phyloP scores from a whole-genome alignment of 2,888 invertebrate species.

The Antheraea assamensis region DNA sequence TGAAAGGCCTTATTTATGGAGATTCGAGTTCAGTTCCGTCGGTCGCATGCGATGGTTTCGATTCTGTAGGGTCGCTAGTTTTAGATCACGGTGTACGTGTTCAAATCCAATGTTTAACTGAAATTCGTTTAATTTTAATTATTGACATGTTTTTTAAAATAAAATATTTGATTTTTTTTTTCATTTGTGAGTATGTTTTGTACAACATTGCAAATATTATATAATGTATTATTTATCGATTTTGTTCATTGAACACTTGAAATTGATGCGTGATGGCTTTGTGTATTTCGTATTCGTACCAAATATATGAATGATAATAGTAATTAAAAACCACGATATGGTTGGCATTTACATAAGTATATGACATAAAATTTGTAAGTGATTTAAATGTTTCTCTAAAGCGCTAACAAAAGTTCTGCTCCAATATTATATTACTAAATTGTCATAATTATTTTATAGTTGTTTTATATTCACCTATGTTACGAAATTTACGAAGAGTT shows the following conservation, averaged over 20 bases:
- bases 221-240: background rate
- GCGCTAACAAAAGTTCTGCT: background rate
- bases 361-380: background rate
- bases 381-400: background rate
- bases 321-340: background rate
- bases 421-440: background rate
- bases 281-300: background rate
- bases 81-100: constrained; percentile 52
- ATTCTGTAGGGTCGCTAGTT: constrained; percentile 68
- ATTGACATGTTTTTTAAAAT: constrained; percentile 25
- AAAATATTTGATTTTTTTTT: background rate
- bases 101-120: constrained; percentile 24
- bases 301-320: background rate
- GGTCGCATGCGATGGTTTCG: constrained; percentile 34
- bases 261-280: constrained; percentile 24
- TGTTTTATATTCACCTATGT: no score
- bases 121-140: constrained; percentile 12
- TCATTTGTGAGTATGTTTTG: background rate
- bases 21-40: constrained; percentile 43
- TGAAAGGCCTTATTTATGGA: constrained; percentile 71
- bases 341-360: background rate
- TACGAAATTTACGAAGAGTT: background rate
- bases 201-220: constrained; percentile 3
- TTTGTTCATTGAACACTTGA: constrained; percentile 12
- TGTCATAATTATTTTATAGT: background rate